Evolutionary conservation across 2,888 invertebrate genomes (phyloP).

Genomic region (Diplazon laetatorius): DNA sequence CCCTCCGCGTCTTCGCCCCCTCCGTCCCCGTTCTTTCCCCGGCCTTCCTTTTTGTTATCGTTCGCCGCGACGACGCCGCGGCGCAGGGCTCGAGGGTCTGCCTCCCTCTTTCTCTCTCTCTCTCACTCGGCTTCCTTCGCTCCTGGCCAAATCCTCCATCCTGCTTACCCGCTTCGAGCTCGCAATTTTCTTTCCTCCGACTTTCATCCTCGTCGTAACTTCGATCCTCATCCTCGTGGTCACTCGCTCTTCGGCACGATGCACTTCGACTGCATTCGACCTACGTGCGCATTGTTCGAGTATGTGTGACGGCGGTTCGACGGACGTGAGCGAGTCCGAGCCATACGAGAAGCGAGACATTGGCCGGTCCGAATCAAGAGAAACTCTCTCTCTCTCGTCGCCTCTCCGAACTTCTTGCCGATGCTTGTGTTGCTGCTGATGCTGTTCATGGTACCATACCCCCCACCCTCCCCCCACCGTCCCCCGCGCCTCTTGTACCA

Average conservation of each 20-base stretch:
- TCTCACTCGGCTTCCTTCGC: constrained; percentile 54
- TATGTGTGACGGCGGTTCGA: constrained; percentile 50
- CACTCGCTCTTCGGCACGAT: constrained; percentile 33
- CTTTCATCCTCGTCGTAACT: constrained; percentile 9
- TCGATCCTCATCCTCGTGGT: constrained; percentile 26
- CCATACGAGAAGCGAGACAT: constrained; percentile 43
- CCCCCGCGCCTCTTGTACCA: constrained; percentile 41
- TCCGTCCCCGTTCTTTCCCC: constrained; percentile 45
- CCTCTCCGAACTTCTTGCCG: constrained; percentile 30
- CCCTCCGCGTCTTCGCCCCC: constrained; percentile 41
- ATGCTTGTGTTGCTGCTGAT: constrained; percentile 14
- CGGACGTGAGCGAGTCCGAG: constrained; percentile 41
- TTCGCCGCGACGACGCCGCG: constrained; percentile 31
- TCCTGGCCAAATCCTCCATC: constrained; percentile 63
- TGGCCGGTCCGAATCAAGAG: constrained; percentile 42
- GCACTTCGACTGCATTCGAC: constrained; percentile 35
- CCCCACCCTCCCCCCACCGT: constrained; percentile 16
- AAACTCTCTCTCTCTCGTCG: constrained; percentile 54
- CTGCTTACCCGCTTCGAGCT: constrained; percentile 39
- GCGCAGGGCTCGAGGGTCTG: constrained; percentile 46
- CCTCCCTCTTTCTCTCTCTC: too few species aligned
- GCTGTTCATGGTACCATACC: constrained; percentile 11
- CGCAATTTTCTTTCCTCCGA: constrained; percentile 7
- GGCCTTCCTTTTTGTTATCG: constrained; percentile 50
- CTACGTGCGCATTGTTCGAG: constrained; percentile 32